phyloP scores from a whole-genome alignment of 2,113 vertebrate species.

The Craseonycteris thonglongyai region DNA sequence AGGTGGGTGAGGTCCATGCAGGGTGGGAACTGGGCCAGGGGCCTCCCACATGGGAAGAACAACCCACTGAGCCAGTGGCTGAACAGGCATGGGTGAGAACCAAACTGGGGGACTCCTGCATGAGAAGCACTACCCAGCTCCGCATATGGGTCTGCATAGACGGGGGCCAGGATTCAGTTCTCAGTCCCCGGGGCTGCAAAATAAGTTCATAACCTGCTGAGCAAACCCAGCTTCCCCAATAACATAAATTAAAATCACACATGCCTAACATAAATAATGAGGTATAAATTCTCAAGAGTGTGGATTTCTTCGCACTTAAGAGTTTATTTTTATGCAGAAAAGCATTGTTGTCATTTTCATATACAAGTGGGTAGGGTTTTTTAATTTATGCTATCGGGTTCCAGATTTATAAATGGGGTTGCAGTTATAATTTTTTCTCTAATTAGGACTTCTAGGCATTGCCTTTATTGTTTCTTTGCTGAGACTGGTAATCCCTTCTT shows the following conservation, averaged over 20 bases:
- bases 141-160: too few species aligned
- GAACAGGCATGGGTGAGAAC: too few species aligned
- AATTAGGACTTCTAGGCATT: background rate
- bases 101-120: too few species aligned
- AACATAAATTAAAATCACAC: background rate
- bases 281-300: background rate
- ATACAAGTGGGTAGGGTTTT: background rate
- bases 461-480: background rate
- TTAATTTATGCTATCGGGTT: background rate
- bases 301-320: background rate
- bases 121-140: too few species aligned
- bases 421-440: background rate
- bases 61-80: too few species aligned
- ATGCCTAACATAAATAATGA: background rate
- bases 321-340: constrained; percentile 1
- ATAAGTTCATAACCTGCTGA: too few species aligned
- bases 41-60: too few species aligned
- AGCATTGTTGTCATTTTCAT: background rate
- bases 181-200: too few species aligned
- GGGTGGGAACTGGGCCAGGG: too few species aligned
- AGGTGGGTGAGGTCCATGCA: too few species aligned
- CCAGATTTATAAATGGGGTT: background rate
- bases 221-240: too few species aligned
- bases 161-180: too few species aligned
- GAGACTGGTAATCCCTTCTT: background rate